These are phyloP conservation scores for Cryptoleucopteryx plumbea DNA, from an alignment of 2,113 vertebrate genomes.

Conservation along the genomic window DNA sequence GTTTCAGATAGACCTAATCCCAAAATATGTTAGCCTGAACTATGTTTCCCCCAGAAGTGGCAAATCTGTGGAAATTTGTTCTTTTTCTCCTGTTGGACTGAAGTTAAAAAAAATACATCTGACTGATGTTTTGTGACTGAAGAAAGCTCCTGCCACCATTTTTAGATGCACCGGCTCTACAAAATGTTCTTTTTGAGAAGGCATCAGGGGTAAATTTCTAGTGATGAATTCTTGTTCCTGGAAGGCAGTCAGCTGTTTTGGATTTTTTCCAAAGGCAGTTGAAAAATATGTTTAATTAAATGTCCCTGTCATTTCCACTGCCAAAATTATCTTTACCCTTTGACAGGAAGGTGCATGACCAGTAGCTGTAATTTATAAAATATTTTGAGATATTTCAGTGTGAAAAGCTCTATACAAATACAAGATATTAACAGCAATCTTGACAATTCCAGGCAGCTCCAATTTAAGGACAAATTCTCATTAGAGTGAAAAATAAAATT, in stretches of 20 bases:
- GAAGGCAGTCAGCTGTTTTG: neutral
- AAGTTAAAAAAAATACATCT: neutral
- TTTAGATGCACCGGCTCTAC: neutral
- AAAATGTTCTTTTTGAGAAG: neutral
- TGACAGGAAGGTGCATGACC: neutral
- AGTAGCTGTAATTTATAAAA: neutral
- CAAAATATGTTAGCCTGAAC: neutral
- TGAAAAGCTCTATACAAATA: neutral
- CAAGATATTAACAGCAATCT: neutral
- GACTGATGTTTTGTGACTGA: neutral
- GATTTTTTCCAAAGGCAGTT: neutral
- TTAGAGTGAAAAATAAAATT: neutral
- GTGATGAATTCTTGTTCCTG: neutral
- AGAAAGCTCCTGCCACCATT: neutral
- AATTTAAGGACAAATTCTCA: neutral
- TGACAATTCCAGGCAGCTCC: neutral
- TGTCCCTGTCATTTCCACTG: neutral
- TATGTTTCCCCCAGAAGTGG: neutral
- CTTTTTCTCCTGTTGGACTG: neutral
- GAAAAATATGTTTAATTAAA: neutral
- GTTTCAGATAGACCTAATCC: neutral
- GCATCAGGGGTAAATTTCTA: neutral
- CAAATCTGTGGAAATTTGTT: neutral
- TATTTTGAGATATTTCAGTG: neutral
- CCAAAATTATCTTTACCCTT: neutral